These are phyloP conservation scores for Kobus ellipsiprymnus DNA, from an alignment of 2,113 vertebrate genomes.

Conservation along the genomic window DNA sequence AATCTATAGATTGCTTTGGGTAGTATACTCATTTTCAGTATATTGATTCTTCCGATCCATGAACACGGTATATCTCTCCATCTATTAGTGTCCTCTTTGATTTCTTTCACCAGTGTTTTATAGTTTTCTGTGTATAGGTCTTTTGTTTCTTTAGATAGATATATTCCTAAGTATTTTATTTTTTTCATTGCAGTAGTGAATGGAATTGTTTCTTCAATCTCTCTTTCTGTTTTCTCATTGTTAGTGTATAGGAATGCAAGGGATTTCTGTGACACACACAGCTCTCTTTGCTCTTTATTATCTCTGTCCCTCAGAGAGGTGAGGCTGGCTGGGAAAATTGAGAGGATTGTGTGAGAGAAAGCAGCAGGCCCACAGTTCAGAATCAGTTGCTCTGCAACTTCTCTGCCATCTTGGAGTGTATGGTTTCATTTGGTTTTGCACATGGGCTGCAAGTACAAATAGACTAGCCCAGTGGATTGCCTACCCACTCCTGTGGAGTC, in stretches of 20 bases:
- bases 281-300: background rate
- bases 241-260: background rate
- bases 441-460: background rate
- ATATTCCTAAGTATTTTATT: too few species aligned
- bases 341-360: background rate
- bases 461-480: background rate
- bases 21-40: too few species aligned
- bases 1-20: too few species aligned
- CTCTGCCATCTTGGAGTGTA: background rate
- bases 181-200: background rate
- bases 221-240: background rate
- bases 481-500: background rate
- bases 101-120: too few species aligned
- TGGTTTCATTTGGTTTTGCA: conserved; percentile 15
- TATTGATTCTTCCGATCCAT: too few species aligned
- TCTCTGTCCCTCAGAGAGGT: background rate
- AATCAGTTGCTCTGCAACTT: background rate
- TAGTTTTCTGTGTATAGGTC: background rate
- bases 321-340: background rate
- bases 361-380: background rate
- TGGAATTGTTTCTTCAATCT: background rate
- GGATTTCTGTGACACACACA: background rate
- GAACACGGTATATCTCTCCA: too few species aligned
- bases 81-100: too few species aligned
- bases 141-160: background rate